These are phyloP conservation scores for Doryteuthis pealeii DNA, from an alignment of 1,140 invertebrate species.

Conservation along the genomic window DNA sequence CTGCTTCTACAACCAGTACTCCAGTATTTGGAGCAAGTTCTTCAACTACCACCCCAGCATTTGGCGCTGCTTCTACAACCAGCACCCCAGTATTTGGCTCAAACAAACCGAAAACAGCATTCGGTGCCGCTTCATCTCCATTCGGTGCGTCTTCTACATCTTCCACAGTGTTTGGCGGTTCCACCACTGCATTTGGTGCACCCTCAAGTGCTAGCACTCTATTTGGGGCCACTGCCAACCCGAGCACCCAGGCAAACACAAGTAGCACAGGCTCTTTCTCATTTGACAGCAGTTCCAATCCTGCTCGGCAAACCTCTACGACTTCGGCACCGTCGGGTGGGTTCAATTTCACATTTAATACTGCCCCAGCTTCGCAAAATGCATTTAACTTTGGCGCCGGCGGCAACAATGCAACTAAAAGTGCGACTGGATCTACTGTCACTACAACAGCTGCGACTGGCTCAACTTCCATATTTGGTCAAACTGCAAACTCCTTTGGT, in stretches of 20 bases:
- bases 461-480: constrained; percentile 3
- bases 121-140: constrained; percentile 1
- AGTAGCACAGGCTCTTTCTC: background rate
- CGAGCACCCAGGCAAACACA: background rate
- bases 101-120: too few species aligned
- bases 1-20: background rate
- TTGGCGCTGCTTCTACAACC: background rate
- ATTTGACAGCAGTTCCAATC: background rate
- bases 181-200: constrained; percentile 1
- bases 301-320: background rate
- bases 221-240: background rate
- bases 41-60: background rate
- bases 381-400: background rate
- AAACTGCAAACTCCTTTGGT: background rate
- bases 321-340: background rate
- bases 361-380: background rate
- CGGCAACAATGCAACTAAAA: background rate
- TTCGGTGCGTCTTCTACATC: background rate
- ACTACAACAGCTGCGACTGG: background rate
- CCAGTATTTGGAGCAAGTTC: background rate
- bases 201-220: background rate
- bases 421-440: background rate
- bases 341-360: background rate
- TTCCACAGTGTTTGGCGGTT: background rate
- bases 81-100: background rate